Base-by-base conservation (phyloP, 2,888 invertebrate genomes). In the Galerucella pusilla region DNA sequence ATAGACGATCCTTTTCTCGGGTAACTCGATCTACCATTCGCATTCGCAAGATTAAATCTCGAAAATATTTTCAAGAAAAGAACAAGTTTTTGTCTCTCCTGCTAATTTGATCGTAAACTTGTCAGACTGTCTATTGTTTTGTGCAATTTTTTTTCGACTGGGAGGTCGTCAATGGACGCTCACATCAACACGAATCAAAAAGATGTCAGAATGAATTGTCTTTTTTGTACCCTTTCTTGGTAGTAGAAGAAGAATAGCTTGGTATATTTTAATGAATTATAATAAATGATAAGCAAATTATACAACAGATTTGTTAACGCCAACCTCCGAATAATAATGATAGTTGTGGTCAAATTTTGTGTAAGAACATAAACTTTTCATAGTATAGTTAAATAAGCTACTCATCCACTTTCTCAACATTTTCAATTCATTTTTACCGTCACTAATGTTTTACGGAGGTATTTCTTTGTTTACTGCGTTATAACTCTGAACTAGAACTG, bases 31-130 rank as follows among this genome's bases (percentile, higher is more conserved):
- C 63, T 28, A 63, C 28, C 63, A 42, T 70, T 69, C 64, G 46
- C 70, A 70, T 73, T 75, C 67, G 60, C 59, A 71, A 80, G 80
- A 80, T 80, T 75, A 77, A 77, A 80, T 80, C 80, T 78, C 68
- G 68, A 75, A 65, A 78, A 79, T 79, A 79, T 79, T 80, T 79
- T 77, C 79, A 79, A 76, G 78, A 80, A 79, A 76, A 76, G 75
- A 79, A 79, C 79, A 75, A 73, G 80, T 80, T 80, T 78, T 79
- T 78, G 77, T 79, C 73, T 78, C 73, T 73, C 54, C 78, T 72
- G 76, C 78, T 80, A 80, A 80, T 80, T 80, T 75, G 80, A 75
- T 80, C 80, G 80, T 80, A 80, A 80, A 80, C 73, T 77, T 80
- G 80, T 79, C 79, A 77, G 75, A 68, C 69, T 75, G 61, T 77